These are phyloP conservation scores for Tinea trinotella DNA, from an alignment of 2,888 invertebrate species.

Conservation along the genomic window DNA sequence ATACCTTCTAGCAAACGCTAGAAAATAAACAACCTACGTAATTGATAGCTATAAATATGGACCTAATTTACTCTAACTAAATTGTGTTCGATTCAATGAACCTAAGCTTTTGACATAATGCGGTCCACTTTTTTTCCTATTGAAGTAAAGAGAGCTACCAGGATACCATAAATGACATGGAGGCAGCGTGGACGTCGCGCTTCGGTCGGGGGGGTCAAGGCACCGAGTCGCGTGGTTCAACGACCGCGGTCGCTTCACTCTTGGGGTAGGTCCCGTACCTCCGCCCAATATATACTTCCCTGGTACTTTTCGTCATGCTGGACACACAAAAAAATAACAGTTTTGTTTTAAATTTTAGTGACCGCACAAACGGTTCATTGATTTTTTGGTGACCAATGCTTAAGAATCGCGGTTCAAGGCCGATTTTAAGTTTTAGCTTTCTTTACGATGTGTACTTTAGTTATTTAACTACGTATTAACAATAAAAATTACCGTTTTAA, in stretches of 20 bases:
- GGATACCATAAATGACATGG: constrained; percentile 5
- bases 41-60: no score
- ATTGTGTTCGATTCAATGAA: not conserved
- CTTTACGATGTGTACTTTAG: no score
- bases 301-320: constrained; percentile 12
- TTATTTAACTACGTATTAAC: no score
- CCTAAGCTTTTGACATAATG: not conserved
- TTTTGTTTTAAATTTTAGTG: not conserved
- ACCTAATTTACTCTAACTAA: no score
- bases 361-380: no score
- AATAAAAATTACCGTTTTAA: no score
- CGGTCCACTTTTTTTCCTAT: not conserved
- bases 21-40: no score
- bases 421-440: no score
- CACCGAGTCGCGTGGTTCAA: constrained; percentile 41
- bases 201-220: constrained; percentile 15
- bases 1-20: no score
- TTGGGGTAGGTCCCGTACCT: constrained; percentile 52
- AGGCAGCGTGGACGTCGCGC: constrained; percentile 15
- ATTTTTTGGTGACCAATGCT: no score
- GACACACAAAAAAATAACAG: not conserved
- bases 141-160: constrained; percentile 8
- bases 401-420: no score
- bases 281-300: not conserved
- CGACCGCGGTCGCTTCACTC: constrained; percentile 43